A percentile compares a stretch with the other conserved stretches of the same genome.
These are phyloP conservation scores for Aramus guarauna DNA, from an alignment of 2,113 vertebrate species.

Conservation along the genomic window DNA sequence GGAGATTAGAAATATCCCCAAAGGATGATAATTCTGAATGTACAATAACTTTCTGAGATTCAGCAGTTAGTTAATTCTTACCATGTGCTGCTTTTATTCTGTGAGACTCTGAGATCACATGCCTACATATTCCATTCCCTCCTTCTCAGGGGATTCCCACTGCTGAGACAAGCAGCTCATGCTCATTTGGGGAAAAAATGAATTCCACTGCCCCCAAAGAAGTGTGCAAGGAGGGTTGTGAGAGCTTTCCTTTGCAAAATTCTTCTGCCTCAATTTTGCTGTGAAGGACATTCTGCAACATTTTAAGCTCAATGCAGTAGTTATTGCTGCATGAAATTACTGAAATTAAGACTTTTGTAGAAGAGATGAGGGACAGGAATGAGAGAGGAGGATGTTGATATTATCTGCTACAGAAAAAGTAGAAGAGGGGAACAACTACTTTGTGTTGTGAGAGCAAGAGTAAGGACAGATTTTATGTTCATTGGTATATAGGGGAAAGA, in stretches of 20 bases:
- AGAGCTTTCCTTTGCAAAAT: background rate
- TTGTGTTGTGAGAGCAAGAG: background rate
- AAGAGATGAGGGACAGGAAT: background rate
- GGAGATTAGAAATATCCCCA: background rate
- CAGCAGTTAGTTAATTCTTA: constrained; percentile 40
- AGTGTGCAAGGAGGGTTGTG: background rate
- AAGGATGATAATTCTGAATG: background rate
- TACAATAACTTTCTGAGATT: background rate
- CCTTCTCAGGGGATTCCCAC: constrained; percentile 16
- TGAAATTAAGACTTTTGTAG: background rate
- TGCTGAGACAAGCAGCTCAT: background rate
- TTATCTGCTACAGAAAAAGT: background rate
- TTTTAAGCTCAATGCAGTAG: background rate
- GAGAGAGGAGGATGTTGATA: background rate
- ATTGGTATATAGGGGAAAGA: background rate
- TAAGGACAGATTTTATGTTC: background rate
- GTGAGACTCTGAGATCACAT: background rate
- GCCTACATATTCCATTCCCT: background rate
- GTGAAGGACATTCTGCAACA: background rate
- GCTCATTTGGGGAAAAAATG: background rate
- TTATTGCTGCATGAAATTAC: background rate
- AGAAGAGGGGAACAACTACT: background rate
- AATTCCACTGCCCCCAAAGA: background rate
- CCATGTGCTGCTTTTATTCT: constrained; percentile 19
- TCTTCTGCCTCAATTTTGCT: background rate